A percentile compares a stretch with the other conserved stretches of the same genome.
Conservation (phyloP, 2,888 invertebrate genomes). For the Drosophila heteroneura region DNA sequence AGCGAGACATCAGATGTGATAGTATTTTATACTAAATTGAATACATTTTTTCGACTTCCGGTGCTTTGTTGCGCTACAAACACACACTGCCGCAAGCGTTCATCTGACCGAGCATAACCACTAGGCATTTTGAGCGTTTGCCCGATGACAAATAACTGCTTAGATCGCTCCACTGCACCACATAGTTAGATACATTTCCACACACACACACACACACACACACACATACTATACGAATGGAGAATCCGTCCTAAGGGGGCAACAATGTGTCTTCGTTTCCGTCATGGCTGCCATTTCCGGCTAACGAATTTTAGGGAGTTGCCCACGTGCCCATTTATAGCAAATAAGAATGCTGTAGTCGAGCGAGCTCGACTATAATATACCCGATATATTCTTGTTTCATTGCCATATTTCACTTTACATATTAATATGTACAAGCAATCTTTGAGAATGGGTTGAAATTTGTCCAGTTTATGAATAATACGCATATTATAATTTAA, state of each 20-base stretch:
- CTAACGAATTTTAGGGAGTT: constrained; percentile 68
- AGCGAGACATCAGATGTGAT: constrained; percentile 4
- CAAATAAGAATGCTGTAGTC: not conserved
- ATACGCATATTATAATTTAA: no score
- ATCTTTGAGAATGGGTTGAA: no score
- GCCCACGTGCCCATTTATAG: constrained; percentile 47
- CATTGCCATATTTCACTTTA: not conserved
- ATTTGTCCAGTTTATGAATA: no score
- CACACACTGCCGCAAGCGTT: constrained; percentile 42
- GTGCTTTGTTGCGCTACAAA: constrained; percentile 46
- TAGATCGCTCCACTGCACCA: constrained; percentile 37
- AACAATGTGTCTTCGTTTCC: constrained; percentile 78
- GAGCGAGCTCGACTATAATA: not conserved
- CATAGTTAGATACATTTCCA: constrained; percentile 16
- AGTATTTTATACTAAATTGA: constrained; percentile 63
- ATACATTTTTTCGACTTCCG: constrained; percentile 70
- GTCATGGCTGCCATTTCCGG: constrained; percentile 75
- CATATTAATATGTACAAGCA: not conserved
- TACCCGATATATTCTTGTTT: not conserved
- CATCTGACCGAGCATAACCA: constrained; percentile 32
- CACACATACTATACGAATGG: constrained; percentile 14
- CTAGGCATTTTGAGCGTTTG: constrained; percentile 58
- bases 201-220: constrained; percentile 12
- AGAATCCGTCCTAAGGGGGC: constrained; percentile 42
- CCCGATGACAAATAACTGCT: constrained; percentile 71